A percentile compares a stretch with the other conserved stretches of the same genome.
Evolutionary conservation across 64 coral and sea anemone genomes (phyloP).

Genomic region (Orbicella faveolata): DNA sequence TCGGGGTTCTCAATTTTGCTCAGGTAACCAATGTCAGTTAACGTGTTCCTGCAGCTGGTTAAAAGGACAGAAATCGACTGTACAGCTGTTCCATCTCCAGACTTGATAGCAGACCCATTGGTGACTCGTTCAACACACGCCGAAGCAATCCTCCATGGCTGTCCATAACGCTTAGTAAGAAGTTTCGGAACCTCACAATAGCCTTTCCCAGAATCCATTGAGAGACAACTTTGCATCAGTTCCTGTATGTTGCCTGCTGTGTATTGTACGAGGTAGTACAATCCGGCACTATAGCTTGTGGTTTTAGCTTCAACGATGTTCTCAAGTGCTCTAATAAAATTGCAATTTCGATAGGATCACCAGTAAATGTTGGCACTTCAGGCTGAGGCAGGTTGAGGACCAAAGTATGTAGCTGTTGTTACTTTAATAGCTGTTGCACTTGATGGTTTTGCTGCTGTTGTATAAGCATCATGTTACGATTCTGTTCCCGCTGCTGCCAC

Average conservation of each 20-base stretch:
- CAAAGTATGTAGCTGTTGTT: not conserved
- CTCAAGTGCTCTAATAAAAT: constrained; percentile 54
- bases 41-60: constrained; percentile 47
- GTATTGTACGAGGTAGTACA: constrained; percentile 24
- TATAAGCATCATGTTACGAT: no score
- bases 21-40: constrained; percentile 33
- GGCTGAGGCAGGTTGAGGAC: constrained; percentile 15
- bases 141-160: constrained; percentile 42
- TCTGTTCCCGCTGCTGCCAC: no score
- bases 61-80: constrained; percentile 48
- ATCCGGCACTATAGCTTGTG: constrained; percentile 22
- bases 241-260: constrained; percentile 47
- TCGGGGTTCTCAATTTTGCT: constrained; percentile 48
- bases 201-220: constrained; percentile 50
- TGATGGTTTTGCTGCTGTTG: no score
- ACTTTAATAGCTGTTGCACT: not conserved
- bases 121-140: constrained; percentile 25
- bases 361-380: constrained; percentile 33
- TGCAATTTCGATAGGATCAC: constrained; percentile 32
- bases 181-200: constrained; percentile 18
- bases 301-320: constrained; percentile 22
- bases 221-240: constrained; percentile 50
- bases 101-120: constrained; percentile 6
- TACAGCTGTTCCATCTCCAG: constrained; percentile 31
- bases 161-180: constrained; percentile 49